These are phyloP conservation scores for Kradibia gibbosae DNA, from an alignment of 1,140 invertebrate species.

Conservation along the genomic window DNA sequence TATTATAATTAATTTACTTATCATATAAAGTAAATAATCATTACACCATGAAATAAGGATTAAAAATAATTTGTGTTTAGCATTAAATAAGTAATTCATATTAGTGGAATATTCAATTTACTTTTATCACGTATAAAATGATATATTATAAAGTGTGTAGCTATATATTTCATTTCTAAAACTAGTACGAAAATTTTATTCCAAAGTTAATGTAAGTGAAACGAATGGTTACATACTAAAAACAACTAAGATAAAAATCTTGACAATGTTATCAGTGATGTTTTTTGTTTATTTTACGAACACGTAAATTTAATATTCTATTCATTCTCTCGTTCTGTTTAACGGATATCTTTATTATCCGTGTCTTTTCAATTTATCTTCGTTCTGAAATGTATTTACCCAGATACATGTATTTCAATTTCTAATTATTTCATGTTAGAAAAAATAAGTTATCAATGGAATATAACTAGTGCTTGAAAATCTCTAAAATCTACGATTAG, in stretches of 20 bases:
- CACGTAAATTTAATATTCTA: constrained; percentile 12
- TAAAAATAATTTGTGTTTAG: not conserved
- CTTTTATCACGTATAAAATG: not conserved
- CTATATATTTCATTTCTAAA: not conserved
- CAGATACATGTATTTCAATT: not conserved
- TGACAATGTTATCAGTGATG: not conserved
- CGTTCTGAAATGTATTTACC: not conserved
- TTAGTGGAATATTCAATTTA: not conserved
- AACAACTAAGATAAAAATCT: not conserved
- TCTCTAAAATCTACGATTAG: not conserved
- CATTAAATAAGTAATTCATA: not conserved
- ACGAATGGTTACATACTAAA: not conserved
- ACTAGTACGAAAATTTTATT: not conserved
- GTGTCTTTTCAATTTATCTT: not conserved
- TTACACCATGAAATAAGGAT: no score
- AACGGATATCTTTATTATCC: not conserved
- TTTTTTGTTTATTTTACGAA: not conserved
- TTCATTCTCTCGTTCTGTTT: no score
- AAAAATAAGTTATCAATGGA: no score
- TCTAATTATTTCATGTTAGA: no score
- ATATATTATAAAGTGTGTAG: not conserved
- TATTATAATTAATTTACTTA: no score
- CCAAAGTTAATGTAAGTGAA: no score
- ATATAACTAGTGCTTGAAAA: no score
- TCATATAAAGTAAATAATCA: no score